Percentiles rank a stretch among this genome's conserved stretches.
Evolutionary conservation across 2,888 invertebrate genomes (phyloP).

Genomic region (Orthosia gothica): DNA sequence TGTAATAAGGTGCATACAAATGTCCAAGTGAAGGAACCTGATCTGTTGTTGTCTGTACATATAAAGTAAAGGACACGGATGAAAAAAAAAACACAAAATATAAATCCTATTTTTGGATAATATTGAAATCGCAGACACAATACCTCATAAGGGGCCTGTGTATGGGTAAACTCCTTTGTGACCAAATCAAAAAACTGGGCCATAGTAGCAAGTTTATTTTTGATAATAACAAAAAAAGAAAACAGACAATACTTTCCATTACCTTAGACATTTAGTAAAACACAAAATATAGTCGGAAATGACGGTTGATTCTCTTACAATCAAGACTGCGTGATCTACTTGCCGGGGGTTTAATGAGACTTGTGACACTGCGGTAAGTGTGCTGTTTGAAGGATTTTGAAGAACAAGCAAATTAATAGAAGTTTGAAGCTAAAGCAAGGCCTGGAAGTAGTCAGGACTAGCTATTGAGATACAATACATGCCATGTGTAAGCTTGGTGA

Average conservation of each 20-base stretch:
- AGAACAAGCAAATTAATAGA: constrained; percentile 34
- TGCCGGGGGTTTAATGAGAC: constrained; percentile 16
- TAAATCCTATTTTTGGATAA: no score
- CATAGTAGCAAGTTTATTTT: not conserved
- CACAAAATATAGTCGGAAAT: constrained; percentile 11
- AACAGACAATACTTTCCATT: not conserved
- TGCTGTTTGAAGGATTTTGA: constrained; percentile 49
- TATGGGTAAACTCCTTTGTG: no score
- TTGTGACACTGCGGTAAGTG: constrained; percentile 44
- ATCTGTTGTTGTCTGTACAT: no score
- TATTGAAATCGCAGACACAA: no score
- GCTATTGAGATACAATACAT: constrained; percentile 37
- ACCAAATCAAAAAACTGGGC: no score
- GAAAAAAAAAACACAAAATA: no score
- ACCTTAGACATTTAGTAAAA: constrained; percentile 6
- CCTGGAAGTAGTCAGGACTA: constrained; percentile 20
- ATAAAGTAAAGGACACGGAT: no score
- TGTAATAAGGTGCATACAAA: no score
- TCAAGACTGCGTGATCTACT: constrained; percentile 21
- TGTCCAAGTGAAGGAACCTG: no score
- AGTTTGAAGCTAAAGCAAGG: constrained; percentile 24
- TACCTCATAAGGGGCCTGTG: no score
- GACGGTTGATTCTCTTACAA: not conserved
- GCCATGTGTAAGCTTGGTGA: not conserved
- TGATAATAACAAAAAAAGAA: not conserved